Conservation (phyloP, 2,113 vertebrate species). For the Epinephelus moara region DNA sequence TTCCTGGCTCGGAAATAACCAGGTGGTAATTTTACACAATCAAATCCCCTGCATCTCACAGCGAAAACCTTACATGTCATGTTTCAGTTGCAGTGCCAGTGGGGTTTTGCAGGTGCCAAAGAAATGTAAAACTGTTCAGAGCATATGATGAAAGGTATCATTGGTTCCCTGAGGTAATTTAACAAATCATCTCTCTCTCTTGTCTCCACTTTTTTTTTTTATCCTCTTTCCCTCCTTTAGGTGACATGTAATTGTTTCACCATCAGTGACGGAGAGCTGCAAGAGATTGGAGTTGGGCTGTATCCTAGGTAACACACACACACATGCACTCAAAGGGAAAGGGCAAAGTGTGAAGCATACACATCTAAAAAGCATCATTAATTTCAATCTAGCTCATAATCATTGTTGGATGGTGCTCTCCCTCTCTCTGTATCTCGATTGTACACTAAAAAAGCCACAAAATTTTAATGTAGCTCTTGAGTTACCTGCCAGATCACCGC, state of each 20-base stretch:
- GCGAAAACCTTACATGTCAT: neutral
- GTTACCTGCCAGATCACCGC: conserved; percentile 40
- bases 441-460: conserved; percentile 24
- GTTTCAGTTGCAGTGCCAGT: conserved; percentile 18
- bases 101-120: conserved; percentile 22
- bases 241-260: conserved; percentile 97
- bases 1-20: conserved; percentile 13
- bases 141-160: conserved; percentile 29
- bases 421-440: neutral
- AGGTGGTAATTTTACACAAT: conserved; percentile 12
- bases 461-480: conserved; percentile 53
- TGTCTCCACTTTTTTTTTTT: conserved; percentile 24
- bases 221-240: conserved; percentile 81
- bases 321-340: conserved; percentile 9
- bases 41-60: neutral
- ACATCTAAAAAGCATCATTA: conserved; percentile 46
- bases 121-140: conserved; percentile 40
- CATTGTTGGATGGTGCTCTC: conserved; percentile 9
- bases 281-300: conserved; percentile 94
- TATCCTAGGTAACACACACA: conserved; percentile 91
- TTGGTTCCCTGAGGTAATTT: conserved; percentile 48
- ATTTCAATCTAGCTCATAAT: conserved; percentile 55
- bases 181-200: conserved; percentile 36
- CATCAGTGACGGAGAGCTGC: conserved; percentile 96
- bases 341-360: conserved; percentile 10